Conservation (phyloP, 2,888 invertebrate species). For the Nephrotoma appendiculata region DNA sequence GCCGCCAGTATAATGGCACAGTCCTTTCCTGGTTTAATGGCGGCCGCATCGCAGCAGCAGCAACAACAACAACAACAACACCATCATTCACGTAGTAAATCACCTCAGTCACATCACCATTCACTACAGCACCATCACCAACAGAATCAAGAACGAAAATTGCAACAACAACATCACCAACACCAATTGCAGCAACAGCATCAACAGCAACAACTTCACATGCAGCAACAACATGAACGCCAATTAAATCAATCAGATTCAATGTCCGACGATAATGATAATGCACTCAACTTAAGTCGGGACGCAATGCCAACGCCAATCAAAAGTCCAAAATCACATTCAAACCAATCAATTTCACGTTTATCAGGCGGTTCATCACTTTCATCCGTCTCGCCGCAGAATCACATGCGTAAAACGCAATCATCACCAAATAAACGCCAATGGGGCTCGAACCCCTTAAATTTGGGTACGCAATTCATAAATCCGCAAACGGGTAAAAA, state of each 20-base stretch:
- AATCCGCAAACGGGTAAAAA: conserved; percentile 92
- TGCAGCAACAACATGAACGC: not conserved
- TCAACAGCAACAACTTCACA: conserved; percentile 24
- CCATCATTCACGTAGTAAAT: not conserved
- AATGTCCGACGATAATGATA: conserved; percentile 5
- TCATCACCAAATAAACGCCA: conserved; percentile 62
- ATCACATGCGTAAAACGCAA: conserved; percentile 46
- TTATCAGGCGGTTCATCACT: conserved; percentile 8
- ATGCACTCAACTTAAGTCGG: conserved; percentile 48
- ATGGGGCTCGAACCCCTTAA: conserved; percentile 65
- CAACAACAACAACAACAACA: conserved; percentile 9
- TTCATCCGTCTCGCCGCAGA: conserved; percentile 19
- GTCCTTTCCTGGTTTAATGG: conserved; percentile 40
- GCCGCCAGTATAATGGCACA: conserved; percentile 35
- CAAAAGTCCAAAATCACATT: conserved; percentile 17
- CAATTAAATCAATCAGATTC: not conserved
- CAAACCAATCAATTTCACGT: conserved; percentile 16
- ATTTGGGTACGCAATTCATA: conserved; percentile 77
- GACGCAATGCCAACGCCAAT: conserved; percentile 23
- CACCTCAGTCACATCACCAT: conserved; percentile 7
- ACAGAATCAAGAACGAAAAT: not conserved
- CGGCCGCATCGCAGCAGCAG: conserved; percentile 28
- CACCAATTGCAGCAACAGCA: conserved; percentile 20
- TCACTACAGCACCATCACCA: conserved; percentile 16
- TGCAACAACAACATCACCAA: conserved; percentile 18